Evolutionary conservation across 2,113 vertebrate genomes (phyloP).

Genomic region (Falco punctatus): DNA sequence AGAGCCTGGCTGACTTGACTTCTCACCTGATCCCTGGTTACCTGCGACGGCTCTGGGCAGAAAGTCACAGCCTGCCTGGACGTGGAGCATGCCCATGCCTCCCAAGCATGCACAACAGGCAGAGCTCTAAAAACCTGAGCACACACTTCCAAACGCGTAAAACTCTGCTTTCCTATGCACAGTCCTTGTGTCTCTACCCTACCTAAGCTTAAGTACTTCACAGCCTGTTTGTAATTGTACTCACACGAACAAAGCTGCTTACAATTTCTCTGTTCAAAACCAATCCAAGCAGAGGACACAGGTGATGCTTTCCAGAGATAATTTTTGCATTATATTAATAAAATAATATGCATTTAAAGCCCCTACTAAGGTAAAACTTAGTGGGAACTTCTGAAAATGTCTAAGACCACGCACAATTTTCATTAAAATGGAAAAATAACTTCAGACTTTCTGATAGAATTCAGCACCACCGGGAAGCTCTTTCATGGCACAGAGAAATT

Average conservation of each 20-base stretch:
- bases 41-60: not conserved
- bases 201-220: not conserved
- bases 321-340: not conserved
- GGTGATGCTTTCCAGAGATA: not conserved
- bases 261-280: not conserved
- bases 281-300: not conserved
- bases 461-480: not conserved
- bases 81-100: accelerated
- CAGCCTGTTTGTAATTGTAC: not conserved
- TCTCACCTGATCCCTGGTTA: no score
- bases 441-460: not conserved
- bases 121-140: not conserved
- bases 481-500: not conserved
- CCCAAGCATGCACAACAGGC: not conserved
- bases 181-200: not conserved
- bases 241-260: not conserved
- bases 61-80: not conserved
- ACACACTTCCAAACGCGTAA: accelerated
- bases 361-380: not conserved
- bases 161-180: not conserved
- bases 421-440: not conserved
- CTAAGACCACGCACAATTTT: not conserved
- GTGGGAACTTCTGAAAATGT: not conserved
- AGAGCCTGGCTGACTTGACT: not conserved
- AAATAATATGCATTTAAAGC: not conserved